Conservation (phyloP, 2,888 invertebrate species). For the Tromatobia lineatoria region DNA sequence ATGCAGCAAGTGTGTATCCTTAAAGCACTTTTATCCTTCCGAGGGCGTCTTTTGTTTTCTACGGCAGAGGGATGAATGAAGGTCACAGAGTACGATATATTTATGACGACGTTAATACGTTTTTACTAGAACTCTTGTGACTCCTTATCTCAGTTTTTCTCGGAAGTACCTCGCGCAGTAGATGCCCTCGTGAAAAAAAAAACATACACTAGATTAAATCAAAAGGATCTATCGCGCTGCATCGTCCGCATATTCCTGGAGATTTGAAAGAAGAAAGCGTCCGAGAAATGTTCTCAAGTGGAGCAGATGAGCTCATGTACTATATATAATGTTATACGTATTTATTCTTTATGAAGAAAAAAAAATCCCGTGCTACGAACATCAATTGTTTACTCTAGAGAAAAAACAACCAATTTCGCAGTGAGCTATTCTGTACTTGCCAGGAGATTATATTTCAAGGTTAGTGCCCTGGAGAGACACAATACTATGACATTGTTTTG, state of each 20-base stretch:
- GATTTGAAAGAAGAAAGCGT: neutral
- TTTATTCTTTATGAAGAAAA: neutral
- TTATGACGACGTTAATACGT: neutral
- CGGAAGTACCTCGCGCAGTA: neutral
- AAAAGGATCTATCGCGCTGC: constrained; percentile 12
- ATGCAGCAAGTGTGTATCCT: neutral
- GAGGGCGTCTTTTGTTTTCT: neutral
- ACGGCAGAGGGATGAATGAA: neutral
- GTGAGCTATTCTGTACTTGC: neutral
- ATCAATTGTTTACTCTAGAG: neutral
- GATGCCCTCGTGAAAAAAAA: constrained; percentile 46
- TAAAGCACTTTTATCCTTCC: neutral
- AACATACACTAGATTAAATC: constrained; percentile 35
- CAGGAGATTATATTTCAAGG: neutral
- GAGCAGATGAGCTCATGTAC: neutral
- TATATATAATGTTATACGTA: neutral
- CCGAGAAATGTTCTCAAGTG: neutral
- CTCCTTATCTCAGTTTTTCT: neutral
- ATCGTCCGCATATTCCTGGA: constrained; percentile 13
- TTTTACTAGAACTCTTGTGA: neutral
- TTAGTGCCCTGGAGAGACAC: neutral
- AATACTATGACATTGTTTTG: neutral
- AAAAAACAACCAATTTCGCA: neutral
- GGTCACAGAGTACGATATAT: neutral
- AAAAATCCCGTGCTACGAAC: neutral